These are phyloP conservation scores for Kryptolebias ocellatus DNA, from an alignment of 2,797 vertebrate species.

Conservation along the genomic window DNA sequence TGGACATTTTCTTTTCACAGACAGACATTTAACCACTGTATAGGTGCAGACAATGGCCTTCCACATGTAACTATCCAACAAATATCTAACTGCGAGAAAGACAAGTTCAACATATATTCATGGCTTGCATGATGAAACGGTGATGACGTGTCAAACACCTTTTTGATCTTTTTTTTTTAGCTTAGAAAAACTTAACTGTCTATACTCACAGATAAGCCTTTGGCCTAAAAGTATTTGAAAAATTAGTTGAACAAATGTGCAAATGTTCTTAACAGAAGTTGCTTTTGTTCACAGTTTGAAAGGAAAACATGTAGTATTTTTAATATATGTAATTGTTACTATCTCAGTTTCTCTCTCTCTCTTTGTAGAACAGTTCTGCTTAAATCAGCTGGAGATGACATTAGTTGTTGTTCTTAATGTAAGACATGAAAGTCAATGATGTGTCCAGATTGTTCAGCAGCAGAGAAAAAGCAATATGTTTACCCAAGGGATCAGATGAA, in stretches of 20 bases:
- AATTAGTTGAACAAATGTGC: constrained; percentile 74
- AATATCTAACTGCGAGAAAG: constrained; percentile 45
- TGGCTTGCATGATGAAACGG: constrained; percentile 36
- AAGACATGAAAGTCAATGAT: constrained; percentile 39
- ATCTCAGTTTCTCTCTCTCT: constrained; percentile 27
- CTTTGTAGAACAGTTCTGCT: constrained; percentile 23
- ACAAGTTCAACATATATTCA: constrained; percentile 47
- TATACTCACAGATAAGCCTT: constrained; percentile 49
- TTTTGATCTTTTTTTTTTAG: constrained; percentile 40
- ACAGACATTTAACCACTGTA: constrained; percentile 53
- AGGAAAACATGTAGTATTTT: constrained; percentile 47
- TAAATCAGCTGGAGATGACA: constrained; percentile 25
- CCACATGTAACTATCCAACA: constrained; percentile 50
- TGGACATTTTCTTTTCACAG: constrained; percentile 55
- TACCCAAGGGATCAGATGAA: constrained; percentile 25
- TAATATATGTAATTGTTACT: constrained; percentile 13
- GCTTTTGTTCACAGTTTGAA: constrained; percentile 71
- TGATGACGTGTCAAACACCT: constrained; percentile 41
- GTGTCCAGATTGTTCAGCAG: constrained; percentile 34
- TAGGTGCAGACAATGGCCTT: constrained; percentile 32
- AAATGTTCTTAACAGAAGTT: constrained; percentile 62
- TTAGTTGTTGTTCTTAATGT: constrained; percentile 42
- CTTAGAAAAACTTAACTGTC: constrained; percentile 50
- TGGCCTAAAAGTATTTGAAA: constrained; percentile 72
- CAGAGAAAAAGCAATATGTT: constrained; percentile 23